Base-by-base conservation (phyloP, 2,797 vertebrate species). In the Pipistrellus pygmaeus region DNA sequence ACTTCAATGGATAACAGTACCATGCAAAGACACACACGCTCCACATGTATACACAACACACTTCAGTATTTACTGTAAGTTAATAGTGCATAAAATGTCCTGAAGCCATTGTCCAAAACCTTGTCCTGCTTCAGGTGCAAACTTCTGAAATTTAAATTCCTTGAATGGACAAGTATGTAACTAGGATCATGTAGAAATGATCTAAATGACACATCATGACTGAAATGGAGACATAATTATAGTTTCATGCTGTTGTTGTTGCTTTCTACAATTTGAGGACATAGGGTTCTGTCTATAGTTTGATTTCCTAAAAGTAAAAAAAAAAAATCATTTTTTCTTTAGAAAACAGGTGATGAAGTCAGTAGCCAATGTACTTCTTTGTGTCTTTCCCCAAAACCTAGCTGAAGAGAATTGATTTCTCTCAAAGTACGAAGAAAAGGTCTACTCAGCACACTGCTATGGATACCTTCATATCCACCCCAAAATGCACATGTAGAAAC, bases 401-500 rank as follows among this genome's bases (percentile, higher is more conserved):
- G 2, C 51, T 85, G 35, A 55, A 78, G 46, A 90, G 13, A 78
- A 87, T 41, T 25, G 8, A 82, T 71, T 87, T 64, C 14, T 88
- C 66, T 69, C 38, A 72, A 51, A 64, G 27, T 6, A 5, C 38
- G 38, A 41, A 76, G 21, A 35, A 75, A 76, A 88, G 27, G n/a
- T 41, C 51, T 41, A 53, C n/a, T 91, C 69, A 72, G 20, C 21
- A 27, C 27, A 46, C 44, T 32, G 41, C 62, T 78, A 25, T 9
- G 18, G 21, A 15, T 57, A 25, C 12, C 7, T 85, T 75, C 0
- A 32, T 20, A 44, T 9, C 44, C 53, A 55, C 30, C 88, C 15
- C 18, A 95, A 64, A 48, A 96, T 91, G 44, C 89, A 55, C 30
- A 90, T 17, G 6, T 62, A 41, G 69, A 93, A 91, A 92, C 96